Evolutionary conservation across 2,888 invertebrate genomes (phyloP).

Genomic region (Mythimna ferrago): DNA sequence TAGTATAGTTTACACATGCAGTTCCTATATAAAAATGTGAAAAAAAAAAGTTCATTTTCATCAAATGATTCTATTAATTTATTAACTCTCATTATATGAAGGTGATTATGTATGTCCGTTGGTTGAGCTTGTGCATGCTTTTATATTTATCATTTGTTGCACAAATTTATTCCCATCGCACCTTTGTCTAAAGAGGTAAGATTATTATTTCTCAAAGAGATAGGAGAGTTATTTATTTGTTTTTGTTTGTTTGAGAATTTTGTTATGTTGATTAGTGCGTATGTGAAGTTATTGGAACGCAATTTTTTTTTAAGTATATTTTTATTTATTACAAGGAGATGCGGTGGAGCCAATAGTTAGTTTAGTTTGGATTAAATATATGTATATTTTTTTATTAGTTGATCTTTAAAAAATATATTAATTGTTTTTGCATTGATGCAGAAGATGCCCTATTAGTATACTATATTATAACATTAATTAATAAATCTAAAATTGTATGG

Average conservation of each 20-base stretch:
- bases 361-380: slow-evolving; percentile 30
- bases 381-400: slow-evolving; percentile 17
- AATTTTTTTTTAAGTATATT: slow-evolving; percentile 48
- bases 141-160: slow-evolving; percentile 61
- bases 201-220: slow-evolving; percentile 63
- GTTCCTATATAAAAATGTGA: slow-evolving; percentile 80
- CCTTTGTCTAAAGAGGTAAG: slow-evolving; percentile 66
- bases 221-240: slow-evolving; percentile 65
- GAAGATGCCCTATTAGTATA: slow-evolving; percentile 23
- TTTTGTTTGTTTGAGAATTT: slow-evolving; percentile 68
- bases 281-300: slow-evolving; percentile 62
- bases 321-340: slow-evolving; percentile 46
- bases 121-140: slow-evolving; percentile 71
- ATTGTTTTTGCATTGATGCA: slow-evolving; percentile 4
- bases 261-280: slow-evolving; percentile 66
- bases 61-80: slow-evolving; percentile 48
- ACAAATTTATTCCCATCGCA: slow-evolving; percentile 64
- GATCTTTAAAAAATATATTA: slow-evolving; percentile 7
- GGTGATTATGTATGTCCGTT: slow-evolving; percentile 61
- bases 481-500: slow-evolving; percentile 9
- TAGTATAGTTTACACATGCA: slow-evolving; percentile 77
- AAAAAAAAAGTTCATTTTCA: slow-evolving; percentile 68
- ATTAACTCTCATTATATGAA: slow-evolving; percentile 60
- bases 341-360: slow-evolving; percentile 42
- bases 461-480: background rate